These are phyloP conservation scores for Fregata magnificens DNA, from an alignment of 2,113 vertebrate species.

Conservation along the genomic window DNA sequence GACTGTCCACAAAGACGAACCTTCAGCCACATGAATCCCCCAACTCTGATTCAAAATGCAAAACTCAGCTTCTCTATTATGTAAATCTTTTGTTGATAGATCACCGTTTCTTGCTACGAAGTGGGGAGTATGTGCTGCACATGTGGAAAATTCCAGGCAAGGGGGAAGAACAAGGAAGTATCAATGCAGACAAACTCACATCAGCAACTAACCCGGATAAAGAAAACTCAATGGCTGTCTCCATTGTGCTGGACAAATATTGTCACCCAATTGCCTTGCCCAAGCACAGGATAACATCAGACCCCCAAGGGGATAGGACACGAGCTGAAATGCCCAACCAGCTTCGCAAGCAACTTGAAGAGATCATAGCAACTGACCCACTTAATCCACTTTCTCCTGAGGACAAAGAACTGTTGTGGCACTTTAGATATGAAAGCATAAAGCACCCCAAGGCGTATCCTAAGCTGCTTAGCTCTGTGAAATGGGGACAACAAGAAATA, in stretches of 20 bases:
- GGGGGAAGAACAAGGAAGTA: conserved; percentile 91
- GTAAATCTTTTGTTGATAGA: conserved; percentile 95
- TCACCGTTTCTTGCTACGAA: conserved; percentile 92
- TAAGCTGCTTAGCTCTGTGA: conserved; percentile 93
- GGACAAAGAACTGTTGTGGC: conserved; percentile 97
- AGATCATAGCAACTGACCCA: conserved; percentile 91
- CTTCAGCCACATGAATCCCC: conserved; percentile 73
- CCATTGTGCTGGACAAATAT: conserved; percentile 91
- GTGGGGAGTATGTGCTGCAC: conserved; percentile 94
- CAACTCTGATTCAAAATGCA: conserved; percentile 80
- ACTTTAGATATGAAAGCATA: conserved; percentile 93
- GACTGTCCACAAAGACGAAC: conserved; percentile 67
- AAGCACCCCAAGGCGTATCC: conserved; percentile 92
- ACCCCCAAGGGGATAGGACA: conserved; percentile 79
- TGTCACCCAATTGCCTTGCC: conserved; percentile 95
- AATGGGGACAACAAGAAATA: conserved; percentile 93
- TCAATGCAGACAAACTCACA: conserved; percentile 95
- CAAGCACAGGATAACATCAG: conserved; percentile 79
- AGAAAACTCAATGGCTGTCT: conserved; percentile 91
- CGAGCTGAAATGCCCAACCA: conserved; percentile 96
- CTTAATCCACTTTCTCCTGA: conserved; percentile 91
- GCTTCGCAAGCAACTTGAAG: conserved; percentile 93
- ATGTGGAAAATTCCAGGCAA: conserved; percentile 98
- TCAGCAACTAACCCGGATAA: conserved; percentile 98
- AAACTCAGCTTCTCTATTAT: conserved; percentile 92